A percentile compares a stretch with the other conserved stretches of the same genome.
phyloP scores from a whole-genome alignment of 2,888 invertebrate species.

The Orthosia gracilis region DNA sequence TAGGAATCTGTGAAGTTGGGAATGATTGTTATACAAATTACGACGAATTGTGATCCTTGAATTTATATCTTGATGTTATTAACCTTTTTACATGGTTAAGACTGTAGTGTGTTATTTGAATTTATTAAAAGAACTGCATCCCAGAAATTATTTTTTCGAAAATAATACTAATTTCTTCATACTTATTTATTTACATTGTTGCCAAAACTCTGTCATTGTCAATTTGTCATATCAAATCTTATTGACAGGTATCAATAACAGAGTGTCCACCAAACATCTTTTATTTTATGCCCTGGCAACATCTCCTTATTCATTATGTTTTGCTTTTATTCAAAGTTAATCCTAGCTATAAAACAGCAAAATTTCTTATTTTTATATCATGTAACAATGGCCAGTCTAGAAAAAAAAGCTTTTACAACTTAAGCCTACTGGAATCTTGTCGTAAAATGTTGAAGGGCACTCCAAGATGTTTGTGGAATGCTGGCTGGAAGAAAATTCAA shows the following conservation, averaged over 20 bases:
- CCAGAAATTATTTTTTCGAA: not conserved
- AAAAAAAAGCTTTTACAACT: constrained; percentile 48
- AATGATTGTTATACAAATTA: not conserved
- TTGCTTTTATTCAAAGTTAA: constrained; percentile 13
- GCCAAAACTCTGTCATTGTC: not conserved
- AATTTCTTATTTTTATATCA: constrained; percentile 48
- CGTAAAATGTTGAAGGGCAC: constrained; percentile 59
- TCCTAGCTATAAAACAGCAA: constrained; percentile 28
- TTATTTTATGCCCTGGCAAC: constrained; percentile 19
- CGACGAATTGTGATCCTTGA: not conserved
- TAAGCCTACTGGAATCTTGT: constrained; percentile 49
- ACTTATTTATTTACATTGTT: constrained; percentile 1
- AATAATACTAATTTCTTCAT: not conserved
- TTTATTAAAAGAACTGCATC: not conserved
- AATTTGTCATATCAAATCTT: not conserved
- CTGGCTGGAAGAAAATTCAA: constrained; percentile 49
- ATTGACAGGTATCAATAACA: constrained; percentile 8
- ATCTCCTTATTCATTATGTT: constrained; percentile 31
- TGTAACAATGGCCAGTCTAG: constrained; percentile 17
- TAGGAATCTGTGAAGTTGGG: not conserved
- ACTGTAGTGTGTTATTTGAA: not conserved
- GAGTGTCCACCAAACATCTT: not conserved
- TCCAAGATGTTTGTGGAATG: constrained; percentile 47
- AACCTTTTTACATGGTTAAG: not conserved
- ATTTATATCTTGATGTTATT: not conserved